phyloP scores from a whole-genome alignment of 2,797 vertebrate genomes.

The Phylloscopus collybita region DNA sequence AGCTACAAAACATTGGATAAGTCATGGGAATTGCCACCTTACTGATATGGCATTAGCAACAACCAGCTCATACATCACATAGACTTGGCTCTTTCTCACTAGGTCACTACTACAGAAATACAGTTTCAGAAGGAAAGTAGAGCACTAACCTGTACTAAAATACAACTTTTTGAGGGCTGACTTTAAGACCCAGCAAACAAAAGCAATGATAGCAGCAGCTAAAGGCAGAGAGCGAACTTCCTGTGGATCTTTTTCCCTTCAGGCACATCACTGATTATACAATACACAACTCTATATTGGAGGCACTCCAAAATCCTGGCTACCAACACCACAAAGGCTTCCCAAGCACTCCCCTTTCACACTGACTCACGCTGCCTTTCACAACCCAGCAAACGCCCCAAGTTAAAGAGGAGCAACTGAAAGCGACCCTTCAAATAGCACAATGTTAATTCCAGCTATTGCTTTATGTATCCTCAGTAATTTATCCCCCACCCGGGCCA shows the following conservation, averaged over 20 bases:
- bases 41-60: not conserved
- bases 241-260: not conserved
- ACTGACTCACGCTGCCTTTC: not conserved
- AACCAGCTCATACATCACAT: not conserved
- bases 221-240: not conserved
- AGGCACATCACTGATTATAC: not conserved
- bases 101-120: not conserved
- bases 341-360: not conserved
- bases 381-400: fast-evolving
- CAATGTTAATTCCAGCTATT: not conserved
- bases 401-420: not conserved
- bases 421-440: not conserved
- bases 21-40: not conserved
- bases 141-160: not conserved
- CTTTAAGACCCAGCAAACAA: not conserved
- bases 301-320: not conserved
- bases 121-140: not conserved
- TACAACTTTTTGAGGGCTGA: not conserved
- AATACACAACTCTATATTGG: not conserved
- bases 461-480: not conserved
- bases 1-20: not conserved
- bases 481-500: not conserved
- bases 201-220: not conserved
- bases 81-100: not conserved
- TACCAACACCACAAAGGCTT: not conserved